A percentile compares a stretch with the other conserved stretches of the same genome.
Conservation (phyloP, 2,797 vertebrate species). For the Peromyscus eremicus region DNA sequence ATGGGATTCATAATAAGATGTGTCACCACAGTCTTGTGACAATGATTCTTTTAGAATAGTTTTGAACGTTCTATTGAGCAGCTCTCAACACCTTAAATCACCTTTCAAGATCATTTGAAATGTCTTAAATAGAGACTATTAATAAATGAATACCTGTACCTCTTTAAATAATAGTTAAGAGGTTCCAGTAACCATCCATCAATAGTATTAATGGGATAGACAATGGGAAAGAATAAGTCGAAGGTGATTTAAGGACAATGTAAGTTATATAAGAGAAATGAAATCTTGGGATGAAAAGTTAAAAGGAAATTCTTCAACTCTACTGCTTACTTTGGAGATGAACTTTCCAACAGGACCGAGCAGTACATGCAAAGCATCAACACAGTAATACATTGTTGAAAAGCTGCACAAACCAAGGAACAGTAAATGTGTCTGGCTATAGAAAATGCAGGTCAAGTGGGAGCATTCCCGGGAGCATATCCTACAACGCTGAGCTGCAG, state of each 20-base stretch:
- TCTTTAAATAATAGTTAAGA: conserved; percentile 66
- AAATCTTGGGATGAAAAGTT: conserved; percentile 50
- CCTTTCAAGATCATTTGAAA: conserved; percentile 65
- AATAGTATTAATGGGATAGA: conserved; percentile 50
- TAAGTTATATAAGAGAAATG: conserved; percentile 61
- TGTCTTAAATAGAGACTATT: conserved; percentile 67
- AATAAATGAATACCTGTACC: conserved; percentile 62
- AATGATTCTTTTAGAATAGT: conserved; percentile 66
- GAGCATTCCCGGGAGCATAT: not conserved
- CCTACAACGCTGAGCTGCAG: not conserved
- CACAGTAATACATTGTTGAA: conserved; percentile 12
- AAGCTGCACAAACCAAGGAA: conserved; percentile 29
- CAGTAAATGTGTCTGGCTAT: conserved; percentile 1
- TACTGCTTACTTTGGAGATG: not conserved
- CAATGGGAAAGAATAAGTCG: conserved; percentile 27
- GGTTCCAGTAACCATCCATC: conserved; percentile 43
- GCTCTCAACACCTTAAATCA: conserved; percentile 65
- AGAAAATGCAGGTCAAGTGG: conserved; percentile 22
- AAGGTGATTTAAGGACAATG: conserved; percentile 68
- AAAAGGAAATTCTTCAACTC: conserved; percentile 55
- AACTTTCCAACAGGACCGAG: conserved; percentile 2
- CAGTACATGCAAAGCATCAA: not conserved
- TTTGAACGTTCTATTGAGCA: conserved; percentile 42
- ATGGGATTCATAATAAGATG: conserved; percentile 70
- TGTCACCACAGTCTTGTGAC: conserved; percentile 69